Percentiles rank a stretch among this genome's conserved stretches.
These are phyloP conservation scores for Leptura quadrifasciata DNA, from an alignment of 2,888 invertebrate species.

Conservation along the genomic window DNA sequence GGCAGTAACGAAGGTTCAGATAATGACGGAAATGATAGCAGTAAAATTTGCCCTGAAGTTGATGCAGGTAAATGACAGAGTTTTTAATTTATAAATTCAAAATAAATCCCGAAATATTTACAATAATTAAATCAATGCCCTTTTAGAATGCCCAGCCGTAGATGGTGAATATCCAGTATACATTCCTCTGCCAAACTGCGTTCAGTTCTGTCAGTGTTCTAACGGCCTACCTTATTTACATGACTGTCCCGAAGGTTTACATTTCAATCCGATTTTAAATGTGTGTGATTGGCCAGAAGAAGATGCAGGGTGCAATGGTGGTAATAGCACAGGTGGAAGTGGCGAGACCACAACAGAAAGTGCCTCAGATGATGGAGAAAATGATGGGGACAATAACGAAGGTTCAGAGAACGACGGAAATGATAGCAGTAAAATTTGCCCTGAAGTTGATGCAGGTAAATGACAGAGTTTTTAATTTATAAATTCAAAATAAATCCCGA, in stretches of 20 bases:
- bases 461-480: too few species aligned
- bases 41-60: constrained; percentile 27
- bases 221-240: constrained; percentile 53
- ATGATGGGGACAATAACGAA: neutral
- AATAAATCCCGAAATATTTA: too few species aligned
- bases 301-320: constrained; percentile 44
- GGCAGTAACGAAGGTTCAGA: neutral
- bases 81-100: too few species aligned
- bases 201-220: constrained; percentile 58
- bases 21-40: neutral
- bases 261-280: constrained; percentile 57
- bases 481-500: too few species aligned
- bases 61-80: too few species aligned
- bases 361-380: neutral
- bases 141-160: constrained; percentile 49
- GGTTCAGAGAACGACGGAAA: too few species aligned
- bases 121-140: constrained; percentile 51
- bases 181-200: constrained; percentile 55
- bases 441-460: neutral
- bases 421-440: constrained; percentile 29
- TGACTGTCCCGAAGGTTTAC: constrained; percentile 47
- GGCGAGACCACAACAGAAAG: neutral
- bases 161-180: constrained; percentile 56
- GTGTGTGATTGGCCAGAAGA: constrained; percentile 59
- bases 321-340: constrained; percentile 8